phyloP scores from a whole-genome alignment of 2,797 vertebrate genomes.

The Etheostoma nigrum region DNA sequence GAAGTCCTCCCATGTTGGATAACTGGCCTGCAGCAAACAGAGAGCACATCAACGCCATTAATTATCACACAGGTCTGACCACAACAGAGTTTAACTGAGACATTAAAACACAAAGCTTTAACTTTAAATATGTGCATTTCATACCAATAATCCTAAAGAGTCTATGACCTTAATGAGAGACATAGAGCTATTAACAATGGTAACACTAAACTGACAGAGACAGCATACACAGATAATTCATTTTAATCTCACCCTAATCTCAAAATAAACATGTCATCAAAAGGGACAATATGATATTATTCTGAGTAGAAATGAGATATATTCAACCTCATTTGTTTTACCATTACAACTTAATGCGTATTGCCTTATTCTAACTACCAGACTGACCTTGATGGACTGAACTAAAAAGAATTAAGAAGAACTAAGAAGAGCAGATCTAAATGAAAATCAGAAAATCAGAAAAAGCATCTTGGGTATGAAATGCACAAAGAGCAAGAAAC shows the following conservation, averaged over 20 bases:
- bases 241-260: too few species aligned
- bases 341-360: too few species aligned
- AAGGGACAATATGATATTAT: background rate
- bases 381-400: background rate
- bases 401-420: background rate
- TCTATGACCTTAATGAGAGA: constrained; percentile 15
- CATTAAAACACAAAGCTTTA: background rate
- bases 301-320: background rate
- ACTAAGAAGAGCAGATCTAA: background rate
- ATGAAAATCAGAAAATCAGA: background rate
- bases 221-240: background rate
- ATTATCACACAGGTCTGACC: background rate
- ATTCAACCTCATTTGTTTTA: too few species aligned
- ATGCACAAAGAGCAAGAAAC: too few species aligned
- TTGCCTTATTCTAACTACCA: too few species aligned
- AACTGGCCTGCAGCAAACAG: constrained; percentile 83
- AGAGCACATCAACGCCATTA: constrained; percentile 22
- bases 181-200: background rate
- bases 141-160: constrained; percentile 18
- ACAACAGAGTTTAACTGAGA: constrained; percentile 3
- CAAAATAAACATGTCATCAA: background rate
- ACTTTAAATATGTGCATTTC: background rate
- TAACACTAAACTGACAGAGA: background rate
- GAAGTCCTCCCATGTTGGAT: constrained; percentile 91
- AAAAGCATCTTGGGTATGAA: background rate